Evolutionary conservation across 2,888 invertebrate genomes (phyloP).

Genomic region (Chymomyza amoena): DNA sequence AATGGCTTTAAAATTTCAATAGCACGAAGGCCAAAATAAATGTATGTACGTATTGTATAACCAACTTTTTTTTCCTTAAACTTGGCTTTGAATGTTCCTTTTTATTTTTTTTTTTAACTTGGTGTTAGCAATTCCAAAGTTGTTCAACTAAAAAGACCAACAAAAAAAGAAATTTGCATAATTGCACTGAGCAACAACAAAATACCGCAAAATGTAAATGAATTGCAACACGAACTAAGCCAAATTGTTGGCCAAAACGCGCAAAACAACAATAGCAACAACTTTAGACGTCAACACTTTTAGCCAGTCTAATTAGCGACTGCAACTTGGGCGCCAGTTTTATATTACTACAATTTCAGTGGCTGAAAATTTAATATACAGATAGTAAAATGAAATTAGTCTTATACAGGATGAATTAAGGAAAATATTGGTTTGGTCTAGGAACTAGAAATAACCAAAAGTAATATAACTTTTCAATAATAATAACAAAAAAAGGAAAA

Average conservation of each 20-base stretch:
- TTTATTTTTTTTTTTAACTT: conserved; percentile 22
- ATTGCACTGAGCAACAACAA: conserved; percentile 32
- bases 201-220: conserved; percentile 35
- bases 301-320: conserved; percentile 20
- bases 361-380: not conserved
- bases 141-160: conserved; percentile 29
- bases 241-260: not conserved
- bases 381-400: no score
- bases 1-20: conserved; percentile 8
- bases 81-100: conserved; percentile 42
- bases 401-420: not conserved
- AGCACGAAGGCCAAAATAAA: not conserved
- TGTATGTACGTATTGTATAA: not conserved
- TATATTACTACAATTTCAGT: not conserved
- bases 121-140: conserved; percentile 52
- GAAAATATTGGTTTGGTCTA: not conserved
- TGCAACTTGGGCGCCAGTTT: conserved; percentile 5
- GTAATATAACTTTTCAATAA: no score
- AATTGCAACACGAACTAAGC: conserved; percentile 3
- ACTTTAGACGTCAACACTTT: not conserved
- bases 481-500: no score
- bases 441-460: no score
- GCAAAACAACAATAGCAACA: not conserved
- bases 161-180: conserved; percentile 56
- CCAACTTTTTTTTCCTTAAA: not conserved